Evolutionary conservation across 2,888 invertebrate genomes (phyloP), one percentile per base, ranked within the genome.

Genomic region (Linnaemya vulpina): DNA sequence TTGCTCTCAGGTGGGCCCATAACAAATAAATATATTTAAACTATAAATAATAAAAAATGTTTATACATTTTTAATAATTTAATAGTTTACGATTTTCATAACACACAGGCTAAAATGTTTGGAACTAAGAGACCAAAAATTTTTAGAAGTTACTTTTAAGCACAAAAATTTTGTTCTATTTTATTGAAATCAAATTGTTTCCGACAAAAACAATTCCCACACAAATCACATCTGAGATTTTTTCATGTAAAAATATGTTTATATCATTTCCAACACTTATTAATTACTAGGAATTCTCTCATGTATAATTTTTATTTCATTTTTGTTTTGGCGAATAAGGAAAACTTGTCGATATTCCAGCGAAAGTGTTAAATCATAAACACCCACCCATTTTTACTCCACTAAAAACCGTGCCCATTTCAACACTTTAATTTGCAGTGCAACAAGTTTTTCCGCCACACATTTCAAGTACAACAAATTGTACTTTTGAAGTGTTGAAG

Each of bases 291-390:
- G 38, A 35, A 35, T 75, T 51, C 62, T 58, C 60, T n/a, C 20
- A 30, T 60, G 46, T 7, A n/a, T 38, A 7, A 11, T 25, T 67
- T 40, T 22, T 49, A 17, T 49, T n/a, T 40, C 1, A 1, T n/a
- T 5, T n/a, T 13, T 46, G 13, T 46, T 13, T 46, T 68, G 11
- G 75, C 71, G 55, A 43, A 68, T 75, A 71, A 75, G 74, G 70
- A 78, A 82, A 85, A 70, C 78, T 85, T 85, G 85, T 78, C 85
- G 82, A 85, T 85, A 82, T 71, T 82, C 65, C 81, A 85, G 78
- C 75, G 85, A 85, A 85, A 85, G 85, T 85, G 85, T 85, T 82
- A 85, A 75, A 85, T 82, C 85, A 82, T 46, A 71, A 78, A 75
- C 85, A 85, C 82, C 85, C 85, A 85, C 78, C 85, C 85, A 78